Evolutionary conservation across 2,888 invertebrate species (phyloP).

Genomic region (Limnephilus auricula): DNA sequence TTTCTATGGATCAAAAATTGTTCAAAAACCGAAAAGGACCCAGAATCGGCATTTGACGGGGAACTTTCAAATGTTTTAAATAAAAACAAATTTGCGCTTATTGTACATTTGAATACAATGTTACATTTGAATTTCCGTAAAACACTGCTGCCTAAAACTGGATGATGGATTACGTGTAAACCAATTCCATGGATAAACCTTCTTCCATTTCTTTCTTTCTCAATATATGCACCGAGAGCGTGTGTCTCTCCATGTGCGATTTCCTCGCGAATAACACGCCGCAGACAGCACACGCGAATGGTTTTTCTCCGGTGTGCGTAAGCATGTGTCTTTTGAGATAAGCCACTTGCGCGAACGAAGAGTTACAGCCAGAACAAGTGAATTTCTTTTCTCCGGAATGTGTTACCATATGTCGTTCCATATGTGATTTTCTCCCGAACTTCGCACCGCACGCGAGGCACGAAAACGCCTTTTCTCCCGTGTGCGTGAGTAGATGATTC

Average conservation of each 20-base stretch:
- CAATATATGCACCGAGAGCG: not conserved
- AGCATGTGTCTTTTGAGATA: constrained; percentile 5
- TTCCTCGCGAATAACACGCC: not conserved
- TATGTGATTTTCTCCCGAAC: not conserved
- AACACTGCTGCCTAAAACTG: not conserved
- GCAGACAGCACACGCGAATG: not conserved
- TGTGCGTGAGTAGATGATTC: constrained; percentile 2
- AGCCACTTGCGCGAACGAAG: not conserved
- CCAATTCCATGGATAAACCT: not conserved
- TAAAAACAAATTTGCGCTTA: too few species aligned
- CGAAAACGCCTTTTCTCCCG: not conserved
- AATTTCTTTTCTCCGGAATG: constrained; percentile 5
- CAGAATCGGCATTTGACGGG: too few species aligned
- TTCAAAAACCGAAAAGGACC: too few species aligned
- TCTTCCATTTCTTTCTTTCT: not conserved
- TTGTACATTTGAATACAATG: too few species aligned
- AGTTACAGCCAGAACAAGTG: not conserved
- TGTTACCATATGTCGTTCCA: constrained; percentile 12
- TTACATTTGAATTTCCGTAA: not conserved
- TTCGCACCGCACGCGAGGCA: not conserved
- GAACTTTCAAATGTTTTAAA: too few species aligned
- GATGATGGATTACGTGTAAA: not conserved
- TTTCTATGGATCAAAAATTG: too few species aligned
- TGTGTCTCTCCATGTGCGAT: not conserved
- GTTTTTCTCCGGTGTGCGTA: constrained; percentile 10